phyloP scores from a whole-genome alignment of 1,140 invertebrate genomes.

The Lasioglossum albipes region DNA sequence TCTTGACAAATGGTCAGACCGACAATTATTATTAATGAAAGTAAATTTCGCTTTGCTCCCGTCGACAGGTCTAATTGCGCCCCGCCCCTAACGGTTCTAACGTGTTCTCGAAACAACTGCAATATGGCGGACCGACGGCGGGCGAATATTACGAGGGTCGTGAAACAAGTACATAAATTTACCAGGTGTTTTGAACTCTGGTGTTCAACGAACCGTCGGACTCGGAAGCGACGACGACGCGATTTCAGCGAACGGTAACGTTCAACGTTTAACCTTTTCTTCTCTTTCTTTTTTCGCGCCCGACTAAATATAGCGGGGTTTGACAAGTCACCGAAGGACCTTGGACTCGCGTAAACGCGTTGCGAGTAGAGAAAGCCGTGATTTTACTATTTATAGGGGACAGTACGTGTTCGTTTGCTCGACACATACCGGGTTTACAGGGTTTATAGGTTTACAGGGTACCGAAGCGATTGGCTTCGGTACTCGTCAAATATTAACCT shows the following conservation, averaged over 20 bases:
- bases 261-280: not conserved
- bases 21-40: not conserved
- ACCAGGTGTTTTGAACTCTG: conserved; percentile 16
- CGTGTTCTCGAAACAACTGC: conserved; percentile 6
- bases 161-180: conserved; percentile 16
- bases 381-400: no score
- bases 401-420: no score
- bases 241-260: not conserved
- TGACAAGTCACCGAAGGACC: not conserved
- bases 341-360: not conserved
- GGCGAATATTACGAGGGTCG: not conserved
- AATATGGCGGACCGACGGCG: not conserved
- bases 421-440: no score
- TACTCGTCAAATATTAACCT: no score
- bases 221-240: not conserved
- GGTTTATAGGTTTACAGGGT: no score
- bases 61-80: conserved; percentile 41
- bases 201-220: conserved; percentile 23
- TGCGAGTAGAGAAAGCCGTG: no score
- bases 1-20: not conserved
- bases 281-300: not conserved
- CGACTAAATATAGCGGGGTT: not conserved
- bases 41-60: conserved; percentile 10
- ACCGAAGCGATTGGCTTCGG: no score
- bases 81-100: not conserved